phyloP scores from a whole-genome alignment of 35 echinoderm and acorn worm species.

The Stichopus chloronotus region DNA sequence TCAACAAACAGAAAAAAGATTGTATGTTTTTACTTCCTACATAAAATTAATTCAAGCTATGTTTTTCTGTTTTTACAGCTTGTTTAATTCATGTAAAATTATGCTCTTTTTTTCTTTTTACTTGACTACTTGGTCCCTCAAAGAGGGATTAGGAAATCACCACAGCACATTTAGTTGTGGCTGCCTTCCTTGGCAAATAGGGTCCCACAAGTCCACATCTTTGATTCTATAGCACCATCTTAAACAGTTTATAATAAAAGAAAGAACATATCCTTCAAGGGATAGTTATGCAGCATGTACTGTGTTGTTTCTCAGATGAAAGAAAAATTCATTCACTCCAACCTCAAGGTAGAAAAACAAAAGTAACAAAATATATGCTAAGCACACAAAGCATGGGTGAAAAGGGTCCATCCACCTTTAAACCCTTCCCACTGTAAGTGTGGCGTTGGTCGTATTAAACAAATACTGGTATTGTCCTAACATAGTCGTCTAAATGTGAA shows the following conservation, averaged over 20 bases:
- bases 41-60: neutral
- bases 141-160: neutral
- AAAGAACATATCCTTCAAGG: neutral
- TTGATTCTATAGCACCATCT: neutral
- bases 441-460: neutral
- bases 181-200: neutral
- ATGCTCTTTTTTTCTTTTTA: neutral
- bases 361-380: neutral
- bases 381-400: neutral
- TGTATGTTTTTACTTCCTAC: too few species aligned
- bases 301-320: neutral
- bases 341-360: neutral
- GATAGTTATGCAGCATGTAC: neutral
- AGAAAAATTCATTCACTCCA: neutral
- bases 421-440: neutral
- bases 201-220: neutral
- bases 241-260: neutral
- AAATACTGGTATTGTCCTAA: neutral
- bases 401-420: neutral
- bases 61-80: neutral
- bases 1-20: too few species aligned
- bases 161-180: neutral
- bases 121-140: neutral
- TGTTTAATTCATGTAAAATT: neutral
- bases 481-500: neutral